phyloP scores from a whole-genome alignment of 2,888 invertebrate genomes.

The Steinernema scapterisci region DNA sequence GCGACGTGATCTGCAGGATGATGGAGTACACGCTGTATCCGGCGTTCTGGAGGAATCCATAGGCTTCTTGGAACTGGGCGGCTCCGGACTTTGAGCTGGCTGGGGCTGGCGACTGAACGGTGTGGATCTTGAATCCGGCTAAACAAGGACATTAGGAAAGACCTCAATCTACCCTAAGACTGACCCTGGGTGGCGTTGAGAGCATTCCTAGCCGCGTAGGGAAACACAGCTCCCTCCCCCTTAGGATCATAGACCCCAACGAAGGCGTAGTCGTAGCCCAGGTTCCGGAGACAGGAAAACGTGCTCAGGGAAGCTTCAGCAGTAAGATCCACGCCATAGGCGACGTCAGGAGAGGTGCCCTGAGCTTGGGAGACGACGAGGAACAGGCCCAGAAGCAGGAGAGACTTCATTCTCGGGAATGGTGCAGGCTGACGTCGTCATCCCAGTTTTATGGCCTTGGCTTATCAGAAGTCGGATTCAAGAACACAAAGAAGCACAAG shows the following conservation, averaged over 20 bases:
- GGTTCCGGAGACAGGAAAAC: not conserved
- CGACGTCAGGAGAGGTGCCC: not conserved
- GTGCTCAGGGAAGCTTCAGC: not conserved
- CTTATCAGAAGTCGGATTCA: too few relatives aligned
- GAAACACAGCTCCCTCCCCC: not conserved
- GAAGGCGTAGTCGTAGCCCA: not conserved
- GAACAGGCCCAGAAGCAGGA: not conserved
- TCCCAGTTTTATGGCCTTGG: too few relatives aligned
- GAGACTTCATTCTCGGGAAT: not conserved
- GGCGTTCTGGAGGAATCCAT: not conserved
- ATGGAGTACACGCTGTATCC: constrained; percentile 38
- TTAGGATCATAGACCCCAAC: not conserved
- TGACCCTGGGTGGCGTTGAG: not conserved
- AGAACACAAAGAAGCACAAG: too few relatives aligned
- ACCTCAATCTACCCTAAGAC: not conserved
- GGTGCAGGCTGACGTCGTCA: not conserved
- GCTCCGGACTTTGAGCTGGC: not conserved
- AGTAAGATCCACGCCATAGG: not conserved
- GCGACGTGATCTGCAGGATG: constrained; percentile 53
- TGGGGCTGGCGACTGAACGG: not conserved
- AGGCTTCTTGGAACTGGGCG: not conserved
- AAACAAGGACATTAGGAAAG: not conserved
- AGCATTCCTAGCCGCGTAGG: not conserved
- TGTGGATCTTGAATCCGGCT: constrained; percentile 2
- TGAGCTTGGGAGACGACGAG: not conserved